A percentile compares a stretch with the other conserved stretches of the same genome.
Evolutionary conservation across 2,888 invertebrate species (phyloP).

Genomic region (Lucinisca nassula): DNA sequence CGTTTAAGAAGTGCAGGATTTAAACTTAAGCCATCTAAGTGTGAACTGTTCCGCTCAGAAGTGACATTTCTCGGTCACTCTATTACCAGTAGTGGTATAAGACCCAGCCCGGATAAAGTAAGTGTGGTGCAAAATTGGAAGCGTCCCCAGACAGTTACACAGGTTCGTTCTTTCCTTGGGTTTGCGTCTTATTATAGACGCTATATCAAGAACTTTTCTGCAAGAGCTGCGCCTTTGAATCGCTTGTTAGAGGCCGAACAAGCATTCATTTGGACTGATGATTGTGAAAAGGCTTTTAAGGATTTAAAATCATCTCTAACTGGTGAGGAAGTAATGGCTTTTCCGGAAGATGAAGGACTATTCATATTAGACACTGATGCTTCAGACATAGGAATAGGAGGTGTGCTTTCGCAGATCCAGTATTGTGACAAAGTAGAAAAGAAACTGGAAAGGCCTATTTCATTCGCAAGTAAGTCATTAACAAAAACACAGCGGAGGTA

Average conservation of each 20-base stretch:
- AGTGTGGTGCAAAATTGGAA: conserved; percentile 25
- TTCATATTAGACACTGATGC: conserved; percentile 73
- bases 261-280: too few species aligned
- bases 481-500: conserved; percentile 51
- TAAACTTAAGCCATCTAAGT: conserved; percentile 60
- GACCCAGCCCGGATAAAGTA: conserved; percentile 39
- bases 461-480: conserved; percentile 56
- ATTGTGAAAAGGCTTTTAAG: too few species aligned
- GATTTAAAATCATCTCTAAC: too few species aligned
- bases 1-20: conserved; percentile 43
- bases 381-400: conserved; percentile 66
- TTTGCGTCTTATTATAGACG: conserved; percentile 55
- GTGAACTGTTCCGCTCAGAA: conserved; percentile 42
- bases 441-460: conserved; percentile 63
- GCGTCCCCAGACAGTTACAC: conserved; percentile 34
- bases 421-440: conserved; percentile 68
- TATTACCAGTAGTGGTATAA: conserved; percentile 45
- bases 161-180: conserved; percentile 48
- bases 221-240: conserved; percentile 14
- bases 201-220: conserved; percentile 20
- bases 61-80: conserved; percentile 57
- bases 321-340: conserved; percentile 51
- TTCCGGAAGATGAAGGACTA: conserved; percentile 44
- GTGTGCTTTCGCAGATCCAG: conserved; percentile 62
- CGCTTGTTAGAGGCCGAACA: too few species aligned